Evolutionary conservation across 2,113 vertebrate genomes (phyloP).

Genomic region (Bagarius yarrelli): DNA sequence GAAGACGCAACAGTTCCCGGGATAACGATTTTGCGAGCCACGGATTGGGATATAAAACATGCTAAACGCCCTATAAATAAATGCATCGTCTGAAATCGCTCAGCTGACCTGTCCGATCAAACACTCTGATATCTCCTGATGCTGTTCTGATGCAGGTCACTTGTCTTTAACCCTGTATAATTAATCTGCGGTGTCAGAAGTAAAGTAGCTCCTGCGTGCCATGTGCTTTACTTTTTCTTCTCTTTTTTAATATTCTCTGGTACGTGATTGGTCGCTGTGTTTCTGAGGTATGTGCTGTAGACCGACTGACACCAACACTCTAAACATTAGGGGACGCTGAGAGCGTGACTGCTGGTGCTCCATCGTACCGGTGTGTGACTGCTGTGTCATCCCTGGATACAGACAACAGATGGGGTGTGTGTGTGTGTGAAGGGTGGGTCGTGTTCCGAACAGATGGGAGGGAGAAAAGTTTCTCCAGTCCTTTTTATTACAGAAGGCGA

Average conservation of each 20-base stretch:
- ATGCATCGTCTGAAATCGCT: too few relatives aligned
- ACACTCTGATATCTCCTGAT: too few relatives aligned
- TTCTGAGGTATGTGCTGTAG: slow-evolving; percentile 5
- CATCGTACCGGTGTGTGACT: slow-evolving; percentile 38
- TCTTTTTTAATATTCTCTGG: neutral
- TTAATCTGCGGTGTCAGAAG: too few relatives aligned
- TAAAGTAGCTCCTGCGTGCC: too few relatives aligned
- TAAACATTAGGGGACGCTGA: neutral
- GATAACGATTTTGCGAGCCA: too few relatives aligned
- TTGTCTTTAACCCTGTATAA: too few relatives aligned
- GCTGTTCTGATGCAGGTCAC: too few relatives aligned
- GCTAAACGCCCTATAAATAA: too few relatives aligned
- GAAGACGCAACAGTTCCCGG: too few relatives aligned
- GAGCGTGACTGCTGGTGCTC: slow-evolving; percentile 32
- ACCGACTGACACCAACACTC: neutral
- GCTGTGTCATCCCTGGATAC: slow-evolving; percentile 42
- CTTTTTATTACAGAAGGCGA: slow-evolving; percentile 36
- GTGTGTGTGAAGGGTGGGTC: slow-evolving; percentile 1
- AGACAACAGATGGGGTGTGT: slow-evolving; percentile 46
- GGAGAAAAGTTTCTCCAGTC: slow-evolving; percentile 19
- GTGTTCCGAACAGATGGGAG: slow-evolving; percentile 43
- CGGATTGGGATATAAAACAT: too few relatives aligned
- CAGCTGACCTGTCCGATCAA: too few relatives aligned
- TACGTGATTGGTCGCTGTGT: neutral
- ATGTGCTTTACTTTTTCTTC: too few relatives aligned